Base-by-base conservation (phyloP, 2,113 vertebrate species). In the Pao palembangensis region DNA sequence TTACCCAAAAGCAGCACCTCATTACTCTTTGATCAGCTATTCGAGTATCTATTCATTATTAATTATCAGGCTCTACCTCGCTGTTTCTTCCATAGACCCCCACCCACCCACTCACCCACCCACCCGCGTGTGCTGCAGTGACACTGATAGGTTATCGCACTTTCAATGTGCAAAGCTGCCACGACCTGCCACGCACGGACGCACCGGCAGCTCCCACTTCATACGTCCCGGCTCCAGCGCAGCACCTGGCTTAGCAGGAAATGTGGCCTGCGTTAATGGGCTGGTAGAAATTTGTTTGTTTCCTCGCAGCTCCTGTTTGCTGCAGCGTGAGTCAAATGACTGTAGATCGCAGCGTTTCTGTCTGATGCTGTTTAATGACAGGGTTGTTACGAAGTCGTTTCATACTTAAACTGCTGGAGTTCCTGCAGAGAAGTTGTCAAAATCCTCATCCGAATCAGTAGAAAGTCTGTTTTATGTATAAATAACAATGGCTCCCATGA, bases 181-280 rank as follows among this genome's bases (percentile, higher is more conserved):
- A 56, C 81, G 84, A 81, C 83, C 78, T 71, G 79, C 73, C 58
- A 73, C 82, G 72, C 57, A 55, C 52, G 41, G 41, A 63, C 69
- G 60, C 84, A 74, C 81, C 62, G 70, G 61, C 65, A 75, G 61
- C 51, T 50, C 48, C 54, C 73, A 87, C 79, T 84, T 89, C 81
- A 85, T 88, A 89, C 79, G 76, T 41, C 57, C 47, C 2, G 46
- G 59, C 79, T 67, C 34, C 58, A 67, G 62, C 55, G 44, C 68
- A 84, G 81, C 85, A 83, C 77, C 85, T 88, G 87, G 51, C 58
- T 74, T 38, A 58, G 1, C 51, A 82, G 77, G 73, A 85, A 82
- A 76, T 73, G 65, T 74, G 84, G 78, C 80, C 85, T 79, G 79
- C 83, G 82, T 84, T 86, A 84, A 85, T 84, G 65, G 81, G 67